Conservation (phyloP, 2,113 vertebrate species). For the Planiliza haematocheilus region DNA sequence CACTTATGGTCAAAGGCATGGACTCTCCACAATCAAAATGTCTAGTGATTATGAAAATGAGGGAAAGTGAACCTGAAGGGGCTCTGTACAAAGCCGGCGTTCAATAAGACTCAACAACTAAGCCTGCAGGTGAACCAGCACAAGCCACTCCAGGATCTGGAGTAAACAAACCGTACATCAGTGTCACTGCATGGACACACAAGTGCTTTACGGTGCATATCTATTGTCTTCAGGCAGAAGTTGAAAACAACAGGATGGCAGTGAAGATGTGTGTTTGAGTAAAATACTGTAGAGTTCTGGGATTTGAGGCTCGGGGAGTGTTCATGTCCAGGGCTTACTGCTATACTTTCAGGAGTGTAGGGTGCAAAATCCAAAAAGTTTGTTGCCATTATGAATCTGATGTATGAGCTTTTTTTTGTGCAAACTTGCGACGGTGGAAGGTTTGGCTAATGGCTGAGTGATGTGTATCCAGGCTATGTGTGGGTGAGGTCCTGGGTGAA, state of each 20-base stretch:
- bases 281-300: neutral
- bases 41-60: constrained; percentile 54
- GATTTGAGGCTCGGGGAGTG: constrained; percentile 9
- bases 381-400: constrained; percentile 24
- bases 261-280: neutral
- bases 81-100: constrained; percentile 14
- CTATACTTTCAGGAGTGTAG: neutral
- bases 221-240: constrained; percentile 6
- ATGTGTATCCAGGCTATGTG: constrained; percentile 39
- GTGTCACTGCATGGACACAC: constrained; percentile 4
- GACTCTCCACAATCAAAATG: constrained; percentile 47
- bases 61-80: neutral
- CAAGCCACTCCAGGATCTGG: neutral
- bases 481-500: constrained; percentile 51
- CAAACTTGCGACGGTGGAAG: constrained; percentile 8
- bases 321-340: neutral
- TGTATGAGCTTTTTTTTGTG: constrained; percentile 16
- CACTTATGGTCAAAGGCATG: constrained; percentile 52
- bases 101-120: constrained; percentile 7
- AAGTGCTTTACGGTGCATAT: neutral
- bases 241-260: neutral
- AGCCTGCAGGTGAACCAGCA: constrained; percentile 35
- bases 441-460: constrained; percentile 23
- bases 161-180: constrained; percentile 65
- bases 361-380: constrained; percentile 1